phyloP scores from a whole-genome alignment of 2,113 vertebrate genomes.

The Meriones unguiculatus region DNA sequence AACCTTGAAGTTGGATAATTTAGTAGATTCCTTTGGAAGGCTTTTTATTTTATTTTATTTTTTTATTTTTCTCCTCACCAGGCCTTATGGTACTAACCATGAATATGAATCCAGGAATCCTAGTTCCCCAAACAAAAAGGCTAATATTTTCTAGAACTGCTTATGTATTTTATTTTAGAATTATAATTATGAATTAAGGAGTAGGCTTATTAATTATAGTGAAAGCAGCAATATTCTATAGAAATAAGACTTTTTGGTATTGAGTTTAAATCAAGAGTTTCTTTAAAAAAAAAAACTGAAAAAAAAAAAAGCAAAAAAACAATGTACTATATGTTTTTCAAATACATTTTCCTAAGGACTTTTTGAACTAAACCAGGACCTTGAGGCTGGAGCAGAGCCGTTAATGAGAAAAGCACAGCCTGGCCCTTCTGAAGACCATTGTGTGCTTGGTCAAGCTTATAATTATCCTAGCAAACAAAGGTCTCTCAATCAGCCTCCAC shows the following conservation, averaged over 20 bases:
- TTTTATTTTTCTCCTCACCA: conserved; percentile 40
- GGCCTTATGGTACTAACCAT: conserved; percentile 70
- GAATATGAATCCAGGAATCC: conserved; percentile 83
- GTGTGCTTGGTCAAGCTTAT: background rate
- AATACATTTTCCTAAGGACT: conserved; percentile 68
- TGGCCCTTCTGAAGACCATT: conserved; percentile 68
- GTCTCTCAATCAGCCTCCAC: background rate
- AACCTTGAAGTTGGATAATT: conserved; percentile 85
- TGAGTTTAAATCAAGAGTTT: conserved; percentile 55
- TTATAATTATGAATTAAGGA: conserved; percentile 40
- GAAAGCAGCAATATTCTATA: background rate
- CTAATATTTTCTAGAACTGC: background rate
- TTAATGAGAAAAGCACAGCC: conserved; percentile 81
- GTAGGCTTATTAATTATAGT: background rate
- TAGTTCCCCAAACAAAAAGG: background rate
- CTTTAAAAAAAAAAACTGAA: conserved; percentile 1
- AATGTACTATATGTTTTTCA: conserved; percentile 13
- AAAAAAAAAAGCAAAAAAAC: conserved; percentile 21
- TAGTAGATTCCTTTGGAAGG: conserved; percentile 81
- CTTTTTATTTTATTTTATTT: conserved; percentile 48
- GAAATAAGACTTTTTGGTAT: conserved; percentile 30
- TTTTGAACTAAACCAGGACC: conserved; percentile 56
- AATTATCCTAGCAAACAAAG: conserved; percentile 53
- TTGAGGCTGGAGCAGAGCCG: conserved; percentile 46
- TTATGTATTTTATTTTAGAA: conserved; percentile 75